phyloP scores from a whole-genome alignment of 2,113 vertebrate species.

The Ginglymostoma cirratum region DNA sequence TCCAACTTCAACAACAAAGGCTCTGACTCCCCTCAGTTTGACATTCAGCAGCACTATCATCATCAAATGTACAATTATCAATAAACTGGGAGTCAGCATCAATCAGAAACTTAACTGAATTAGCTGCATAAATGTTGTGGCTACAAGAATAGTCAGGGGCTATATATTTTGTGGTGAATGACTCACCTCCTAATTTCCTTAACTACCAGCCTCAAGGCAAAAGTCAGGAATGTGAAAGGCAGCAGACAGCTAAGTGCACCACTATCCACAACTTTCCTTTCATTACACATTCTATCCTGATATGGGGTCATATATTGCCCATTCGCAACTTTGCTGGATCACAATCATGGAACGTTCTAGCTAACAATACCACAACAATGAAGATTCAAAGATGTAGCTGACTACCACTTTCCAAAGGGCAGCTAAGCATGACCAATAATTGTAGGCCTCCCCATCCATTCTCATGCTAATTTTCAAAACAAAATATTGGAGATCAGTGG shows the following conservation, averaged over 20 bases:
- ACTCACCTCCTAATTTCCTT: neutral
- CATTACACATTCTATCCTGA: neutral
- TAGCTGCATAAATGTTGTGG: neutral
- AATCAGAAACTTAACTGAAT: neutral
- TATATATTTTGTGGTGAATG: neutral
- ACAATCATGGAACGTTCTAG: neutral
- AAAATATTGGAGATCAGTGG: neutral
- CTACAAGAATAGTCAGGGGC: neutral
- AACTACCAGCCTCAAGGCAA: neutral
- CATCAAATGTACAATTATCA: neutral
- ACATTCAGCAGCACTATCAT: neutral
- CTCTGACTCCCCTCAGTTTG: neutral
- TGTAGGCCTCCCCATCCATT: neutral
- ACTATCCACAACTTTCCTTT: neutral
- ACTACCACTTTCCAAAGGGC: neutral
- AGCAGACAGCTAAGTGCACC: neutral
- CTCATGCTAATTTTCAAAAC: neutral
- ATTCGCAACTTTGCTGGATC: neutral
- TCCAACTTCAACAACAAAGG: neutral
- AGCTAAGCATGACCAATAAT: neutral
- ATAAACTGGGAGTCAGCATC: neutral
- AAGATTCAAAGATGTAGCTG: neutral
- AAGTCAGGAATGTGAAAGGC: neutral
- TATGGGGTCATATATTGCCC: neutral
- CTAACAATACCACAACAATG: neutral